Conservation (phyloP, 2,113 vertebrate genomes). For the Chunga burmeisteri region DNA sequence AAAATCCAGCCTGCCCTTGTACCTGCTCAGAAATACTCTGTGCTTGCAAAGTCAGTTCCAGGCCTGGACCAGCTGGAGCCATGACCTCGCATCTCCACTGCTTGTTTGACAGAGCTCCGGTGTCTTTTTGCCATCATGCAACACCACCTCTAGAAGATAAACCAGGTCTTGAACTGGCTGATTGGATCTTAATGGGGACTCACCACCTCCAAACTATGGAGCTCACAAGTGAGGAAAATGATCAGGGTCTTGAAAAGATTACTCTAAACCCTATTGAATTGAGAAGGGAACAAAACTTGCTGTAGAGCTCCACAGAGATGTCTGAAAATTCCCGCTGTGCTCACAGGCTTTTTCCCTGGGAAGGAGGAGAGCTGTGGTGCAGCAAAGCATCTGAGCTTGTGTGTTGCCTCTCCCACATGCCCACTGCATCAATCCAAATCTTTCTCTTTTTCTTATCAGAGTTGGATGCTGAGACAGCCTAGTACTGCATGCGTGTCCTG, state of each 20-base stretch:
- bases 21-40: not conserved
- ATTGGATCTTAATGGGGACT: not conserved
- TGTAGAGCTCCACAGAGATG: not conserved
- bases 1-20: not conserved
- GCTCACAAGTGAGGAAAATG: not conserved
- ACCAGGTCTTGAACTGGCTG: not conserved
- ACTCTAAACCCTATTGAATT: not conserved
- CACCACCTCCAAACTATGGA: not conserved
- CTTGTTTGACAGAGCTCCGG: not conserved
- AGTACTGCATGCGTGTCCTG: not conserved
- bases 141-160: not conserved
- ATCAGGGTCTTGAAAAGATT: not conserved
- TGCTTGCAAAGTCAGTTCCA: not conserved
- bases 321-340: not conserved
- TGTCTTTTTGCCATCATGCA: not conserved
- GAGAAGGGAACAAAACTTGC: not conserved
- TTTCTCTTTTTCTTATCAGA: not conserved
- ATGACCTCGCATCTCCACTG: not conserved
- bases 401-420: not conserved
- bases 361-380: not conserved
- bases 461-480: not conserved
- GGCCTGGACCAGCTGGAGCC: not conserved
- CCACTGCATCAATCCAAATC: accelerated
- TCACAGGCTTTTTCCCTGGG: not conserved
- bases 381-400: not conserved